These are phyloP conservation scores for Thereva nobilitata DNA, from an alignment of 2,888 invertebrate genomes.

Conservation along the genomic window DNA sequence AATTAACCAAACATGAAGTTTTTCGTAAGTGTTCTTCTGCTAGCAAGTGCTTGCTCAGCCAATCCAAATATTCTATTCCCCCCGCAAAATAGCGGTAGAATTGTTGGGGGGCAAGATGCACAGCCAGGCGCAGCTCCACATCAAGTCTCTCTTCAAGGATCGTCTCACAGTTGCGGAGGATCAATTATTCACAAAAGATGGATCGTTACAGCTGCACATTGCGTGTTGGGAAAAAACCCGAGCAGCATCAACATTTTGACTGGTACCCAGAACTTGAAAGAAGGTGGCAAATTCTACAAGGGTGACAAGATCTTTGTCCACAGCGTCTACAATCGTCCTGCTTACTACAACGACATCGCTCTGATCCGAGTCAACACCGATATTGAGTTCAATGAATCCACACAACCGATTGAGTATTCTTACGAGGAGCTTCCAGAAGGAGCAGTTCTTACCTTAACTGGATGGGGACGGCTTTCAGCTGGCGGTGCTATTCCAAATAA, in stretches of 20 bases:
- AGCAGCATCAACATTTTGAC: slow-evolving; percentile 49
- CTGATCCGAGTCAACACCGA: slow-evolving; percentile 63
- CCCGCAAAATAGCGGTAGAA: background rate
- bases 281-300: slow-evolving; percentile 46
- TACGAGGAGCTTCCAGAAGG: slow-evolving; percentile 59
- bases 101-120: slow-evolving; percentile 35
- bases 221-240: slow-evolving; percentile 49
- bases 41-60: too few relatives aligned
- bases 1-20: too few relatives aligned
- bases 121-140: slow-evolving; percentile 50
- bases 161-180: slow-evolving; percentile 54
- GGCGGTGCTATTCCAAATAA: too few relatives aligned
- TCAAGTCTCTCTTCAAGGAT: slow-evolving; percentile 53
- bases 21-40: too few relatives aligned
- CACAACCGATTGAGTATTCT: slow-evolving; percentile 64
- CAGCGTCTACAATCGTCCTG: slow-evolving; percentile 43
- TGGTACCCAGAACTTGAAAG: slow-evolving; percentile 51
- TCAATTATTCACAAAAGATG: slow-evolving; percentile 52
- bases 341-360: slow-evolving; percentile 68
- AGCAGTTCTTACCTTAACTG: slow-evolving; percentile 51
- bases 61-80: too few relatives aligned
- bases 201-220: slow-evolving; percentile 55
- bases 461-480: too few relatives aligned
- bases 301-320: slow-evolving; percentile 49
- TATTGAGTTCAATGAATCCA: slow-evolving; percentile 60